Percentiles rank a stretch among this genome's conserved stretches.
Conservation (phyloP, 2,797 vertebrate species). For the Sphenodon punctatus region DNA sequence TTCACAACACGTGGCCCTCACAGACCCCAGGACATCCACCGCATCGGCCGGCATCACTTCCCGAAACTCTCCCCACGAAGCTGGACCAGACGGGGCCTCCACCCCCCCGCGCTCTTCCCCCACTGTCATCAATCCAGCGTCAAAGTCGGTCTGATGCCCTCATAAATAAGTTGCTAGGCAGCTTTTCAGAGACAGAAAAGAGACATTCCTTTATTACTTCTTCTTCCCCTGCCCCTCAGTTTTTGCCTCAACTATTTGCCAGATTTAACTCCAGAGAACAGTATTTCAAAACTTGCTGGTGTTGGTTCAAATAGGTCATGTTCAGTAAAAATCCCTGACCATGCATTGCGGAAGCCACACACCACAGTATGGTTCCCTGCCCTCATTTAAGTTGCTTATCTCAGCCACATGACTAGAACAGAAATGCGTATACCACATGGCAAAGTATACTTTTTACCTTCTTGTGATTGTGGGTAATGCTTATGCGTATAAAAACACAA, state of each 20-base stretch:
- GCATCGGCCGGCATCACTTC: too few species aligned
- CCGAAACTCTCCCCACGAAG: too few species aligned
- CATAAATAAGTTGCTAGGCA: conserved; percentile 1
- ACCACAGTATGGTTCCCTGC: conserved; percentile 56
- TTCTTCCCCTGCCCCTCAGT: conserved; percentile 40
- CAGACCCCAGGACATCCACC: too few species aligned
- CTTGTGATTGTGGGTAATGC: conserved; percentile 42
- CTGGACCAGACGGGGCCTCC: too few species aligned
- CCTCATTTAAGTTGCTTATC: conserved; percentile 69
- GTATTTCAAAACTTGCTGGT: conserved; percentile 75
- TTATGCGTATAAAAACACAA: conserved; percentile 47
- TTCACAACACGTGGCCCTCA: too few species aligned
- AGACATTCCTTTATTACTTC: conserved; percentile 47
- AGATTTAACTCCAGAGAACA: conserved; percentile 70
- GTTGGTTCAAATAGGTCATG: conserved; percentile 80
- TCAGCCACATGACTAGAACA: conserved; percentile 62
- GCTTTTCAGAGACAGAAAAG: conserved; percentile 44
- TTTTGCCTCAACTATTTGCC: conserved; percentile 64
- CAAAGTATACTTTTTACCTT: conserved; percentile 32
- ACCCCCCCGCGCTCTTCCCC: too few species aligned
- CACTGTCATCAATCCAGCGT: too few species aligned
- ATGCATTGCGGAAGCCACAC: conserved; percentile 72
- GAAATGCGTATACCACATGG: conserved; percentile 30
- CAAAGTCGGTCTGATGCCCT: too few species aligned
- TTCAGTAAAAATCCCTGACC: conserved; percentile 72